phyloP scores from a whole-genome alignment of 2,888 invertebrate species.

The Ceratothoa steindachneri region DNA sequence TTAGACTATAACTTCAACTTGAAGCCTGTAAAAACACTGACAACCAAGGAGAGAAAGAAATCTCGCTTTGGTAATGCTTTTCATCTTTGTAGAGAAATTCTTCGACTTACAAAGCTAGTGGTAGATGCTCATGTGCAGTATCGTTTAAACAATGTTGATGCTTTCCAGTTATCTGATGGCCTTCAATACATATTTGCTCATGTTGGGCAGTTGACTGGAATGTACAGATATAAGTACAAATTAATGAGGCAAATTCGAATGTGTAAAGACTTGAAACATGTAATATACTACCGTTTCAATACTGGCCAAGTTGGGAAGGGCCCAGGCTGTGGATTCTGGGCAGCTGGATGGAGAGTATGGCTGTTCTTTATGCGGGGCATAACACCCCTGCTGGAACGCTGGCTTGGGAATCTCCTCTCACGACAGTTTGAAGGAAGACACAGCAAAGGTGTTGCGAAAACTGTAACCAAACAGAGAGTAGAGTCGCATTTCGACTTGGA shows the following conservation, averaged over 20 bases:
- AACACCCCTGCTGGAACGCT: constrained; percentile 92
- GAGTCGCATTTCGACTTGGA: constrained; percentile 99
- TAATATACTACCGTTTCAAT: constrained; percentile 98
- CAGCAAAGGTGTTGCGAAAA: constrained; percentile 99
- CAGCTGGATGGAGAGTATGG: constrained; percentile 99
- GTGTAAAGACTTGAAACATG: constrained; percentile 99
- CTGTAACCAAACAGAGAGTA: constrained; percentile 98
- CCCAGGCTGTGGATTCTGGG: constrained; percentile 97
- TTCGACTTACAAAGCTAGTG: constrained; percentile 94
- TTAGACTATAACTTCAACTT: constrained; percentile 99
- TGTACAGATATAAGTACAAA: constrained; percentile 99
- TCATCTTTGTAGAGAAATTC: constrained; percentile 96
- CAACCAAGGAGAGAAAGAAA: constrained; percentile 98
- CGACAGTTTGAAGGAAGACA: constrained; percentile 99
- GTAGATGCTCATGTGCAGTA: constrained; percentile 99
- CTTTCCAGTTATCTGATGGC: constrained; percentile 96
- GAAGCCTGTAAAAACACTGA: constrained; percentile 98
- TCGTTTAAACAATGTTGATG: constrained; percentile 97
- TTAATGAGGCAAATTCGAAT: constrained; percentile 97
- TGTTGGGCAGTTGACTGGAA: constrained; percentile 97
- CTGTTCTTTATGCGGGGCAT: constrained; percentile 99
- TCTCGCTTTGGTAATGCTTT: constrained; percentile 96
- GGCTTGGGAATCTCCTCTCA: constrained; percentile 97
- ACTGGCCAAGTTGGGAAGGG: constrained; percentile 98
- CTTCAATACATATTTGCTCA: constrained; percentile 99